Conservation (phyloP, 2,888 invertebrate species). For the Therioaphis trifolii region DNA sequence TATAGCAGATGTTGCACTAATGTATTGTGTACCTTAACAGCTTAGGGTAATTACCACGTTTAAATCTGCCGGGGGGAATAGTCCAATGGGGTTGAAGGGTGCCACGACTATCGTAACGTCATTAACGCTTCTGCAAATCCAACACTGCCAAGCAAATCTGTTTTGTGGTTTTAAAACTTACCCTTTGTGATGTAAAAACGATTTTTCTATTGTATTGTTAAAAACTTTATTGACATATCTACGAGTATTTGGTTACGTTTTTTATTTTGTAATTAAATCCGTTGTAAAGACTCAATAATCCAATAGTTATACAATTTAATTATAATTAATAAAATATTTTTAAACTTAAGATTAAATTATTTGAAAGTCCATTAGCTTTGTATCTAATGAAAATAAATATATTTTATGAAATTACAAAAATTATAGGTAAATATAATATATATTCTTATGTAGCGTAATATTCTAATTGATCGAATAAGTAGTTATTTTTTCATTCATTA, state of each 20-base stretch:
- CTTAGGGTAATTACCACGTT: constrained; percentile 47
- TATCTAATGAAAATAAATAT: no score
- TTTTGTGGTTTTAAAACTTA: neutral
- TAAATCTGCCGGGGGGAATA: constrained; percentile 11
- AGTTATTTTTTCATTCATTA: no score
- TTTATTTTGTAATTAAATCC: no score
- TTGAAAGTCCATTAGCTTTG: neutral
- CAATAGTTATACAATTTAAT: constrained; percentile 22
- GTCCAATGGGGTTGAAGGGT: neutral
- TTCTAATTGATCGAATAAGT: no score
- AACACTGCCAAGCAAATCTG: neutral
- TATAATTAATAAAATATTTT: neutral
- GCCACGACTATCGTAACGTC: constrained; percentile 20
- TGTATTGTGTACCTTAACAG: constrained; percentile 22
- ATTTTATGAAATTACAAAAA: no score
- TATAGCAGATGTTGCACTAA: constrained; percentile 47
- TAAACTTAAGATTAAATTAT: neutral
- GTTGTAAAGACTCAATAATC: no score
- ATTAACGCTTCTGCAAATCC: constrained; percentile 33
- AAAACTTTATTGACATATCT: neutral
- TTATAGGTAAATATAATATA: no score
- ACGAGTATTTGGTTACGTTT: no score
- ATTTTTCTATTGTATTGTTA: neutral
- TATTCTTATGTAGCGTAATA: no score
- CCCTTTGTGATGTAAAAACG: neutral